These are phyloP conservation scores for Brachyrhaphis roseni DNA, from an alignment of 2,797 vertebrate species.

Conservation along the genomic window DNA sequence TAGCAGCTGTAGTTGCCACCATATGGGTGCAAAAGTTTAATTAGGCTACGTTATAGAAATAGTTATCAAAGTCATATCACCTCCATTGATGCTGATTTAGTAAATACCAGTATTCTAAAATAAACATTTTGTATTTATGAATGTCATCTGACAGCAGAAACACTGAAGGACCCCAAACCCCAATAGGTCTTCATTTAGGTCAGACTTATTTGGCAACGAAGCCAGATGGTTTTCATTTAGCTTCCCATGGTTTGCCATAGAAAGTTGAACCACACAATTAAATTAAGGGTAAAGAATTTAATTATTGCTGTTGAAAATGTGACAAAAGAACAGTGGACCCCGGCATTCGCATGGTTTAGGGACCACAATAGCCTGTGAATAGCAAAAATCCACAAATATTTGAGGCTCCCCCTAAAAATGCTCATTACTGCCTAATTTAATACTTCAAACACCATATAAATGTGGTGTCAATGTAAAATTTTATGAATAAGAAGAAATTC, in stretches of 20 bases:
- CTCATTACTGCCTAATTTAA: neutral
- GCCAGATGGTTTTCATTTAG: neutral
- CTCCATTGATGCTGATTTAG: neutral
- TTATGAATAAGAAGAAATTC: neutral
- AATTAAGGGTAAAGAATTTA: neutral
- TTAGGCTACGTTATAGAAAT: neutral
- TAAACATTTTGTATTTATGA: neutral
- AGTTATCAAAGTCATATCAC: neutral
- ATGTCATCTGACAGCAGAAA: neutral
- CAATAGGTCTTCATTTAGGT: neutral
- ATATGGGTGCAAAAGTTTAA: conserved; percentile 2
- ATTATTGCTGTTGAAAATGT: neutral
- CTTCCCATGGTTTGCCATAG: neutral
- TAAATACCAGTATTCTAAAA: neutral
- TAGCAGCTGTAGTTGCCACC: neutral
- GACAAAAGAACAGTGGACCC: neutral
- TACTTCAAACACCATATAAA: neutral
- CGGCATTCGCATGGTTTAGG: neutral
- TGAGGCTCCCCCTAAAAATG: neutral
- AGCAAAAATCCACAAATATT: neutral
- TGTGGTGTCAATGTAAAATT: neutral
- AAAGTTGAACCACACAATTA: neutral
- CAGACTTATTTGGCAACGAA: neutral
- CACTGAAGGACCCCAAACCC: neutral
- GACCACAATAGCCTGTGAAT: neutral